Conservation (phyloP, 1,140 invertebrate genomes). For the Neocloeon triangulifer region DNA sequence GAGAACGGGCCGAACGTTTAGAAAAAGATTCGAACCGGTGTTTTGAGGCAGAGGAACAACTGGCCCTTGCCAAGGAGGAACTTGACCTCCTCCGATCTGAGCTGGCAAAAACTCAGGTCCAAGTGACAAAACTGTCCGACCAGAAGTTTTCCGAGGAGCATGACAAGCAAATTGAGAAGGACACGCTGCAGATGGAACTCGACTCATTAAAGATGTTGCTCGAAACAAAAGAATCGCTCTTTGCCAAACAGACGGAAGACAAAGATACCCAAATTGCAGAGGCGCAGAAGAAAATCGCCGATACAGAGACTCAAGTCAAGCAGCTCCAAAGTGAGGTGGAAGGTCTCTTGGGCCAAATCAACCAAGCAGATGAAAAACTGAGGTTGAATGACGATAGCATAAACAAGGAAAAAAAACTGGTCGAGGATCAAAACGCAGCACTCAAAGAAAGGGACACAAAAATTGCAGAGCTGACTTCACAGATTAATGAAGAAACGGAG, state of each 20-base stretch:
- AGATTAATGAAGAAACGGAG: slow-evolving; percentile 19
- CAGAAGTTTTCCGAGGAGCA: too few species aligned
- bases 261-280: slow-evolving; percentile 7
- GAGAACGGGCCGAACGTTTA: slow-evolving; percentile 19
- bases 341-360: too few species aligned
- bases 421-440: slow-evolving; percentile 21
- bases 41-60: slow-evolving; percentile 28
- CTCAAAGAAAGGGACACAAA: slow-evolving; percentile 21
- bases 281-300: slow-evolving; percentile 14
- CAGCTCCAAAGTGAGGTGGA: too few species aligned
- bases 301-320: too few species aligned
- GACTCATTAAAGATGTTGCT: too few species aligned
- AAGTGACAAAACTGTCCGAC: too few species aligned
- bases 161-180: too few species aligned
- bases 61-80: slow-evolving; percentile 14
- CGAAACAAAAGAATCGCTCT: too few species aligned
- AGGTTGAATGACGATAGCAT: slow-evolving; percentile 22
- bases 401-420: slow-evolving; percentile 19
- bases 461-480: slow-evolving; percentile 20
- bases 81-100: too few species aligned
- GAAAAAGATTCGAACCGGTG: slow-evolving; percentile 24
- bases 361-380: slow-evolving; percentile 20
- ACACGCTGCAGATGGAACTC: too few species aligned
- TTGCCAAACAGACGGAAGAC: too few species aligned
- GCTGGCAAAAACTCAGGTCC: too few species aligned